phyloP scores from a whole-genome alignment of 2,888 invertebrate species.

The Leptinotarsa juncta region DNA sequence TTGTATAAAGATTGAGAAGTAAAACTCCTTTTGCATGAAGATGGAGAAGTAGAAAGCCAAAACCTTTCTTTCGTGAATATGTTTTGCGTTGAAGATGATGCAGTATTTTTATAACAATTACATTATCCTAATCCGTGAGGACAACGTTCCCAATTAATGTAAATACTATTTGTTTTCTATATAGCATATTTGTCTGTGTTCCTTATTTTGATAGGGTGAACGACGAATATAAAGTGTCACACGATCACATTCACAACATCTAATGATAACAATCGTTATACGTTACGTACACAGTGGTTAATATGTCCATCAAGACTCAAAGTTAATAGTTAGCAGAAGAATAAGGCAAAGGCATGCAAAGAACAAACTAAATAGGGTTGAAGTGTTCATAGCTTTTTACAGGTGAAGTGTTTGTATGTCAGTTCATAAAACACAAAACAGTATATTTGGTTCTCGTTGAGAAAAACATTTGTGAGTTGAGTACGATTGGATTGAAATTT shows the following conservation, averaged over 20 bases:
- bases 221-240: constrained; percentile 21
- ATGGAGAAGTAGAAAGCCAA: too few species aligned
- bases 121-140: too few species aligned
- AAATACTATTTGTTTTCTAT: too few species aligned
- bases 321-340: not conserved
- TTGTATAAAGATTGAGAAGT: too few species aligned
- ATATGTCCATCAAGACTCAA: constrained; percentile 5
- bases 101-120: too few species aligned
- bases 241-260: constrained; percentile 40
- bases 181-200: constrained; percentile 23
- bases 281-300: constrained; percentile 4
- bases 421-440: not conserved
- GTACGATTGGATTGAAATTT: too few species aligned
- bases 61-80: too few species aligned
- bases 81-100: too few species aligned
- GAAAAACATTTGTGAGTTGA: too few species aligned
- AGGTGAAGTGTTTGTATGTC: constrained; percentile 9
- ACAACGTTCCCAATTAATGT: too few species aligned
- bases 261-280: constrained; percentile 3
- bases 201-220: not conserved
- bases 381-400: constrained; percentile 15
- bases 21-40: too few species aligned
- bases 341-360: constrained; percentile 9
- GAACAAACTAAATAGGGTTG: not conserved
- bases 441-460: too few species aligned